Base-by-base conservation (phyloP, 2,797 vertebrate species). In the Scolopax rusticola region DNA sequence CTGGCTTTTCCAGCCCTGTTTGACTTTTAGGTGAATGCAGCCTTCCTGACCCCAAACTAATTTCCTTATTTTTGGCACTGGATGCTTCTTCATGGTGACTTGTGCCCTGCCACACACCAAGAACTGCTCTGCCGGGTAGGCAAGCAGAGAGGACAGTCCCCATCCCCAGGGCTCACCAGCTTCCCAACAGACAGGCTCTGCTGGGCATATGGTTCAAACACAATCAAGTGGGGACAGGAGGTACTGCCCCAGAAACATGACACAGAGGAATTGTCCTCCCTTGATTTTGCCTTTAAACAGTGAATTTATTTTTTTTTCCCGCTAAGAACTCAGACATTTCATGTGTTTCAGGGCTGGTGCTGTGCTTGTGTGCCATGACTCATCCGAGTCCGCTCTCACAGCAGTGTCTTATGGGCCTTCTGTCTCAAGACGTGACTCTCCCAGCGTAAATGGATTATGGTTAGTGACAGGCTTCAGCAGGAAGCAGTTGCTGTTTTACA, bases 381-480 rank as follows among this genome's bases (percentile, higher is more conserved):
- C 90, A 92, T 51, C 28, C 1, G 1, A 63, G 85, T 18, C 83
- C 2, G 14, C 83, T 91, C 71, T 89, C 27, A 10, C 63, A 91
- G 87, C 83, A 92, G 78, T 6, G 32, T 76, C 76, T 82, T 92
- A 85, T 92, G 84, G 81, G 56, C 75, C 71, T 82, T 93, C 81
- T 87, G 90, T 87, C 95, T 92, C 78, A 76, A 24, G 9, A 61
- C 0, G 5, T 78, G 94, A 79, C 90, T 93, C 40, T 94, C 87
- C 40, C 71, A 36, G 60, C 12, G 19, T 56, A 75, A 79, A 74
- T 4, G 57, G 75, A 56, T 76, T 82, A 70, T 89, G 92, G 86
- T 93, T 84, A 87, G 84, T 87, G 92, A 94, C 95, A 92, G 74
- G 70, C 88, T 94, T 93, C 1, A 2, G 84, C 90, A 93, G 81